These are phyloP conservation scores for Drosophila suzukii DNA, from an alignment of 1,140 invertebrate species.

Conservation along the genomic window DNA sequence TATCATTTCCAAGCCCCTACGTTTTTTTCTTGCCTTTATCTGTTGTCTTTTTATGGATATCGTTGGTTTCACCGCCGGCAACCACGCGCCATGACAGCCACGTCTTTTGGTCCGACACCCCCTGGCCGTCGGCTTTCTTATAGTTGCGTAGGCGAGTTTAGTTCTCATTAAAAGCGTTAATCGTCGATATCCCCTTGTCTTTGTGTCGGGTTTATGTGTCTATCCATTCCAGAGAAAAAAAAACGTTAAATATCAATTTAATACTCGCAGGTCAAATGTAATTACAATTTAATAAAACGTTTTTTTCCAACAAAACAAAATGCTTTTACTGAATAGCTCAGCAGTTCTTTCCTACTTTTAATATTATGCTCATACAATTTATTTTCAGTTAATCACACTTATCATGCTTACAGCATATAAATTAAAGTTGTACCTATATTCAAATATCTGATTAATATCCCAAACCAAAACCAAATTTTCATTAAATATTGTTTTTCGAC, in stretches of 20 bases:
- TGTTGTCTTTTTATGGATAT: constrained; percentile 15
- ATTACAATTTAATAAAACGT: no score
- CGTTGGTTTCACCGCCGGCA: constrained; percentile 37
- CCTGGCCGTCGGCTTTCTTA: constrained; percentile 52
- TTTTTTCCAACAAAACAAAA: no score
- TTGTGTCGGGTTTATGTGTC: not conserved
- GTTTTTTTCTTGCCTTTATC: constrained; percentile 22
- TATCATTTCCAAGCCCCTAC: not conserved
- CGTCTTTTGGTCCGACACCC: constrained; percentile 1
- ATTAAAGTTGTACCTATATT: no score
- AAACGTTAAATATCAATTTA: not conserved
- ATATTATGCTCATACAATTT: no score
- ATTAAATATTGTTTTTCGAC: no score
- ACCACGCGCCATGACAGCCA: constrained; percentile 52
- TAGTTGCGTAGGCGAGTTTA: constrained; percentile 78
- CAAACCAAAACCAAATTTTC: no score
- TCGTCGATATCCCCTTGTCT: constrained; percentile 54
- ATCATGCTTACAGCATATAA: no score
- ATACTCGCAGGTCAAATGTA: no score
- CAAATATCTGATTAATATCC: no score
- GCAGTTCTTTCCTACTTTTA: no score
- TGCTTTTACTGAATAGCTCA: no score
- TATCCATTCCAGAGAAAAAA: not conserved
- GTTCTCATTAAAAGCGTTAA: constrained; percentile 80
- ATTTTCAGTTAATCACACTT: no score